These are phyloP conservation scores for Microcebus lehilahytsara DNA, from an alignment of 2,113 vertebrate genomes.

Conservation along the genomic window DNA sequence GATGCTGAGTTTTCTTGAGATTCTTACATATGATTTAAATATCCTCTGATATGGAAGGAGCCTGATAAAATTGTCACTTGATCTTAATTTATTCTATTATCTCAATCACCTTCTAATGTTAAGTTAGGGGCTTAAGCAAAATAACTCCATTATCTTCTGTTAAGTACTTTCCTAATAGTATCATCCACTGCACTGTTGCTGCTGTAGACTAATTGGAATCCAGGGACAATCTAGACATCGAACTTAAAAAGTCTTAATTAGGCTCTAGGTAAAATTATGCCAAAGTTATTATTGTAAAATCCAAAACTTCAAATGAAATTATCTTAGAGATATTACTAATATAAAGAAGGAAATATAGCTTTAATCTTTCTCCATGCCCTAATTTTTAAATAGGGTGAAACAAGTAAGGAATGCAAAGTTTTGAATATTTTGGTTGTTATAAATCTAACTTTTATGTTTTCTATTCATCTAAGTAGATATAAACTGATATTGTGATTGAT, in stretches of 20 bases:
- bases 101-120: slow-evolving; percentile 15
- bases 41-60: slow-evolving; percentile 12
- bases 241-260: slow-evolving; percentile 27
- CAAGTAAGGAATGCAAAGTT: not conserved
- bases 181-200: not conserved
- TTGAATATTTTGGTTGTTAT: not conserved
- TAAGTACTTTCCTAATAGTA: slow-evolving; percentile 13
- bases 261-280: not conserved
- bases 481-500: not conserved
- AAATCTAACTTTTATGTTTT: not conserved
- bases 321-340: not conserved
- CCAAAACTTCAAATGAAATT: slow-evolving; percentile 19
- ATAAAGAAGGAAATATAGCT: not conserved
- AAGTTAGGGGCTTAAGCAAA: slow-evolving; percentile 44
- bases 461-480: slow-evolving; percentile 1
- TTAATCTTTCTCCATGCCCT: not conserved
- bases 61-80: slow-evolving; percentile 25
- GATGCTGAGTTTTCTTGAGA: not conserved
- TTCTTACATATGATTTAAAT: slow-evolving; percentile 31
- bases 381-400: slow-evolving; percentile 15
- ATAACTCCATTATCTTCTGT: slow-evolving; percentile 11
- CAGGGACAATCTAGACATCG: not conserved
- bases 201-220: not conserved
- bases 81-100: slow-evolving; percentile 49
- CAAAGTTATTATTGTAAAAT: not conserved